phyloP scores from a whole-genome alignment of 2,113 vertebrate genomes.

The Sinocyclocheilus anshuiensis region DNA sequence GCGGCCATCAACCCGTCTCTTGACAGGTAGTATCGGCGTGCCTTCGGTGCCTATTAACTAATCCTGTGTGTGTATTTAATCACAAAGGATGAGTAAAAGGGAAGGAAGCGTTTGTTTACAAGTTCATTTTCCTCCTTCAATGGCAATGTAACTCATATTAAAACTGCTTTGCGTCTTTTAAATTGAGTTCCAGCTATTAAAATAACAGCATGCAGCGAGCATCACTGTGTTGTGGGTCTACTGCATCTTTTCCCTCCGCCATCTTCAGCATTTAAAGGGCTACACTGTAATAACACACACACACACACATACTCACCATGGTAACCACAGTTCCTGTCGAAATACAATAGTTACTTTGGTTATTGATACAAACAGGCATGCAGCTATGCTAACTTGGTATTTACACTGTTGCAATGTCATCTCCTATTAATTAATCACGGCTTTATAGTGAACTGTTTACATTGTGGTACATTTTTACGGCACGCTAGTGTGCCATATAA shows the following conservation, averaged over 20 bases:
- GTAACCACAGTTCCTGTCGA: background rate
- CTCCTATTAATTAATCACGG: background rate
- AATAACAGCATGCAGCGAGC: slow-evolving; percentile 2
- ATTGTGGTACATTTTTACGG: too few relatives aligned
- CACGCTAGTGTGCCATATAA: too few relatives aligned
- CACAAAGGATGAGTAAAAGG: background rate
- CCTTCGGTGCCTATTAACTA: background rate
- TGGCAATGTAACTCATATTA: background rate
- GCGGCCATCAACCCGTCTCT: slow-evolving; percentile 70
- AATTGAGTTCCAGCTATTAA: background rate
- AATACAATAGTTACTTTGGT: background rate
- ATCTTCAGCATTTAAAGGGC: slow-evolving; percentile 22
- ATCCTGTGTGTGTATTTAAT: background rate
- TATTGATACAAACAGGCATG: background rate
- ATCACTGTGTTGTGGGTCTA: slow-evolving; percentile 21
- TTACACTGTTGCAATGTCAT: background rate
- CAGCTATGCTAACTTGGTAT: background rate
- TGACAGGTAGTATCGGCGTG: slow-evolving; percentile 71
- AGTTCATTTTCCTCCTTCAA: background rate
- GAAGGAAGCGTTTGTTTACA: background rate
- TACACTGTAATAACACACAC: background rate
- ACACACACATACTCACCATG: background rate
- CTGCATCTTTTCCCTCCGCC: slow-evolving; percentile 29
- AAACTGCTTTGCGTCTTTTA: background rate
- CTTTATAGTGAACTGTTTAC: background rate